Conservation (phyloP, 2,113 vertebrate species). For the Limnothrissa miodon region DNA sequence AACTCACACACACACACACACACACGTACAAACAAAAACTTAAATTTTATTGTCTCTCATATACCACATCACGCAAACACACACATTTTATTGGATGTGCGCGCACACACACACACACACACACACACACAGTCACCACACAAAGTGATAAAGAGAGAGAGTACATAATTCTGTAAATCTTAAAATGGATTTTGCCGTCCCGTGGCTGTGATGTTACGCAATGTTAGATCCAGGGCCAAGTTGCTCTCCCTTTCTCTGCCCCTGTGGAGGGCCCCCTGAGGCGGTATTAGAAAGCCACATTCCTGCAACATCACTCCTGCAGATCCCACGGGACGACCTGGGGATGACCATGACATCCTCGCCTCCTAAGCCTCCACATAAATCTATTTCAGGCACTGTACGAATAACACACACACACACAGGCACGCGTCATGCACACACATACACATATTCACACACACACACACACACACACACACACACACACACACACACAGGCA, state of each 20-base stretch:
- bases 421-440: not conserved
- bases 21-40: not conserved
- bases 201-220: not conserved
- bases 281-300: not conserved
- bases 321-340: not conserved
- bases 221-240: not conserved
- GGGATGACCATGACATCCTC: not conserved
- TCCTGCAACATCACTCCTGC: not conserved
- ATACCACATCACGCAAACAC: not conserved
- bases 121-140: not conserved
- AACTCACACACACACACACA: not conserved
- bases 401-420: slow-evolving; percentile 49
- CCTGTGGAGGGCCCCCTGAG: not conserved
- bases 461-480: not conserved
- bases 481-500: not conserved
- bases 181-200: not conserved
- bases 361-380: slow-evolving; percentile 34
- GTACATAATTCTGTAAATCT: not conserved
- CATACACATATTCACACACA: not conserved
- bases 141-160: too few species aligned
- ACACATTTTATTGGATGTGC: not conserved
- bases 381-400: not conserved
- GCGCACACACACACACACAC: not conserved
- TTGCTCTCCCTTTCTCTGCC: not conserved
- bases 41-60: too few species aligned